These are phyloP conservation scores for Cheilosia urbana DNA, from an alignment of 2,888 invertebrate genomes.

Conservation along the genomic window DNA sequence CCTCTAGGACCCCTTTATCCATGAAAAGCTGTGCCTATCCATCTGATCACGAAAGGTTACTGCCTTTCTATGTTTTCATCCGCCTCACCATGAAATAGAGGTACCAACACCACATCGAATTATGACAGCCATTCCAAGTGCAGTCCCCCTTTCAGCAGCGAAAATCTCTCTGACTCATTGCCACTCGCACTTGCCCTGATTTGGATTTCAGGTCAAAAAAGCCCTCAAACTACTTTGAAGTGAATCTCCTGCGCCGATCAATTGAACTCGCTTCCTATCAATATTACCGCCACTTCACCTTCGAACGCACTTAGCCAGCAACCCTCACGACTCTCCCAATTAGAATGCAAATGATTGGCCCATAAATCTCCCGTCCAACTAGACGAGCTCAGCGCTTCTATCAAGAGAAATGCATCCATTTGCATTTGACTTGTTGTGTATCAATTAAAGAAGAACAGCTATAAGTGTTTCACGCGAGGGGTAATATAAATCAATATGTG, in stretches of 20 bases:
- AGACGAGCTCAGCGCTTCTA: conserved; percentile 12
- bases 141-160: neutral
- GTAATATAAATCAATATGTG: conserved; percentile 2
- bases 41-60: no score
- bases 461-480: neutral
- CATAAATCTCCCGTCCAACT: conserved; percentile 40
- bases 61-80: no score
- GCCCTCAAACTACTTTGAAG: neutral
- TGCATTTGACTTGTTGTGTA: conserved; percentile 18
- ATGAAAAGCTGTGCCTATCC: no score
- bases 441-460: neutral
- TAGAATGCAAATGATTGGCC: conserved; percentile 32
- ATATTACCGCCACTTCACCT: conserved; percentile 12
- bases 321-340: conserved; percentile 4
- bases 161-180: neutral
- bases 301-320: conserved; percentile 18
- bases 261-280: neutral
- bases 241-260: neutral
- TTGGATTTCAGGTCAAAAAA: neutral
- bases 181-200: neutral
- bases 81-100: no score
- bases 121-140: neutral
- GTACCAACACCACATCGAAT: neutral
- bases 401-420: conserved; percentile 12
- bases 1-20: no score